Evolutionary conservation across 2,888 invertebrate genomes (phyloP).

Genomic region (Lasioglossum zephyrum): DNA sequence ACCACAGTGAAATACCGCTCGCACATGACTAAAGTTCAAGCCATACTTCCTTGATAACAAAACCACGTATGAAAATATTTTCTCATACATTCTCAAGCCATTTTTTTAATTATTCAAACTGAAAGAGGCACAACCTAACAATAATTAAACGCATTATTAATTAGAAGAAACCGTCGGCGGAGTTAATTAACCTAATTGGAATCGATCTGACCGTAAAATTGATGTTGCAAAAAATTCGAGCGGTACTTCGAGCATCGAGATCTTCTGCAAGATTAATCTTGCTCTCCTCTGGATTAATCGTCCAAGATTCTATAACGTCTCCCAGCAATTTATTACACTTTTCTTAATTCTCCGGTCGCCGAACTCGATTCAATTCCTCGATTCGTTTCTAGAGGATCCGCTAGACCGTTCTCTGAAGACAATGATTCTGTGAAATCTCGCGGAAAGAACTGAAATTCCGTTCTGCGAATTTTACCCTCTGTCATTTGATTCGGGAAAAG

Average conservation of each 20-base stretch:
- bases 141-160: slow-evolving; percentile 6
- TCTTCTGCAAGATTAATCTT: not conserved
- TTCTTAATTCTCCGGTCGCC: not conserved
- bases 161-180: not conserved
- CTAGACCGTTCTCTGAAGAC: not conserved
- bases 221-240: not conserved
- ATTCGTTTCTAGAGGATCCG: not conserved
- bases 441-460: not conserved
- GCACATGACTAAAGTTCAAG: not conserved
- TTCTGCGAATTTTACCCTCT: not conserved
- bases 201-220: not conserved
- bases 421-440: slow-evolving; percentile 6
- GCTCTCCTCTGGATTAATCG: not conserved
- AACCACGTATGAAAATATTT: not conserved
- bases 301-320: not conserved
- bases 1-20: not conserved
- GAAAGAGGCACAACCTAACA: not conserved
- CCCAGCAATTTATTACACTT: not conserved
- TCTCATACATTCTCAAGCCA: not conserved
- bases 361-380: not conserved
- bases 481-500: not conserved
- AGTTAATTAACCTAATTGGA: slow-evolving; percentile 21
- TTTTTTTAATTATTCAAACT: not conserved
- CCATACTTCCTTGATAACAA: not conserved
- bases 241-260: not conserved